Conservation (phyloP, 2,113 vertebrate genomes). For the Cyanoramphus novaezelandiae region DNA sequence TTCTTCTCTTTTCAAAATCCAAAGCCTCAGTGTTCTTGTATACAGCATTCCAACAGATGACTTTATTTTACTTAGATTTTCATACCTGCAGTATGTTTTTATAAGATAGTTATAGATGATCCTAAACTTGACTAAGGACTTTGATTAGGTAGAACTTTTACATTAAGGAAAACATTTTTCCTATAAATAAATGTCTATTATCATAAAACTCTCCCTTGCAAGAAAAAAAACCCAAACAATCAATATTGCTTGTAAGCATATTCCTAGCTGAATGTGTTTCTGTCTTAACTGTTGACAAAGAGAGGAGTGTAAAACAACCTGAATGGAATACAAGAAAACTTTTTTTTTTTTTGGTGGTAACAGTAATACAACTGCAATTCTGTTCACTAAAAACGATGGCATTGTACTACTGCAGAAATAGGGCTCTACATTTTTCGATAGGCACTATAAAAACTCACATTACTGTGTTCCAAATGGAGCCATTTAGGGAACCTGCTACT, state of each 20-base stretch:
- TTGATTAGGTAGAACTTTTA: conserved; percentile 28
- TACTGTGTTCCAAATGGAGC: conserved; percentile 64
- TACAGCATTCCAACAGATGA: not conserved
- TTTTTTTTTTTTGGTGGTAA: conserved; percentile 21
- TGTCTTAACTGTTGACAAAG: not conserved
- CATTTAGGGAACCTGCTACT: conserved; percentile 54
- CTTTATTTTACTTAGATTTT: not conserved
- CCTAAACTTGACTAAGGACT: not conserved
- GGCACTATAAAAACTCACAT: conserved; percentile 67
- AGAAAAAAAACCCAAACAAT: not conserved
- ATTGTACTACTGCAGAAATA: conserved; percentile 30
- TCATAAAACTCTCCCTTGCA: not conserved
- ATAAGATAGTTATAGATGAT: not conserved
- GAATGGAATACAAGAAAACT: conserved; percentile 21
- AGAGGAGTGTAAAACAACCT: not conserved
- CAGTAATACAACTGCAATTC: conserved; percentile 16
- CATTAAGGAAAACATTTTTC: not conserved
- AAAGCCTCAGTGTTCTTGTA: not conserved
- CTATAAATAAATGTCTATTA: not conserved
- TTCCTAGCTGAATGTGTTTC: not conserved
- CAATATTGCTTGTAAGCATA: not conserved
- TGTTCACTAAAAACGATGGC: conserved; percentile 2
- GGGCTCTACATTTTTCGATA: conserved; percentile 37
- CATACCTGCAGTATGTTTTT: not conserved
- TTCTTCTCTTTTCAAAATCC: not conserved